These are phyloP conservation scores for Merodon equestris DNA, from an alignment of 2,888 invertebrate species.

Conservation along the genomic window DNA sequence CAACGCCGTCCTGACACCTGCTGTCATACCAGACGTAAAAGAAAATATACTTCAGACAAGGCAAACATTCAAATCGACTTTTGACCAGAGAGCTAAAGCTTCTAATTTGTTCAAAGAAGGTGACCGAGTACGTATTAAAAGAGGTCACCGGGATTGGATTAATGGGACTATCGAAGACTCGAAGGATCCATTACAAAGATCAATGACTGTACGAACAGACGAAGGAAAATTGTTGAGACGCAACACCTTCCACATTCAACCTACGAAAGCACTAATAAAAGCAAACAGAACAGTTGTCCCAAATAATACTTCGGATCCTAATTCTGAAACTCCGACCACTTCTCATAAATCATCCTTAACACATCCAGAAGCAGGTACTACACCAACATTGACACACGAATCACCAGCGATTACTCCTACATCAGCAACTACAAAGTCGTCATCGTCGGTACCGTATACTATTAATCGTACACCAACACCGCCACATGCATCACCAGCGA, in stretches of 20 bases:
- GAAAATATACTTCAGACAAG: background rate
- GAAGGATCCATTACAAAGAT: conserved; percentile 52
- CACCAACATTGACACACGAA: too few relatives aligned
- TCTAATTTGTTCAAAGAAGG: conserved; percentile 1
- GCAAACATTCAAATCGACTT: background rate
- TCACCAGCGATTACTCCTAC: too few relatives aligned
- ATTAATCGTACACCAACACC: too few relatives aligned
- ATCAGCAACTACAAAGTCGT: too few relatives aligned
- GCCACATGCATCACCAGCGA: conserved; percentile 2
- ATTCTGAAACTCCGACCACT: conserved; percentile 4
- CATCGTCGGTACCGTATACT: too few relatives aligned
- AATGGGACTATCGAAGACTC: conserved; percentile 27
- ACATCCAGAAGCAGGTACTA: background rate
- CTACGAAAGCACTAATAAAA: conserved; percentile 36
- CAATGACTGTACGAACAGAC: conserved; percentile 40
- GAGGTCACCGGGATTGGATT: conserved; percentile 3
- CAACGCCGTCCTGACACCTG: background rate
- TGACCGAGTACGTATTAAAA: conserved; percentile 5
- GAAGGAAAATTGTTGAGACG: conserved; percentile 49
- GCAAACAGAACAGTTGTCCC: conserved; percentile 30
- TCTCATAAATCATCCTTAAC: background rate
- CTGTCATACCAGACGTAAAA: background rate
- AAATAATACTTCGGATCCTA: conserved; percentile 3
- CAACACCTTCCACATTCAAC: conserved; percentile 55
- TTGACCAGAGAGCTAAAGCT: background rate